Evolutionary conservation across 2,888 invertebrate genomes (phyloP), one percentile per base, ranked within the genome.

Genomic region (Pristionchus mayeri): DNA sequence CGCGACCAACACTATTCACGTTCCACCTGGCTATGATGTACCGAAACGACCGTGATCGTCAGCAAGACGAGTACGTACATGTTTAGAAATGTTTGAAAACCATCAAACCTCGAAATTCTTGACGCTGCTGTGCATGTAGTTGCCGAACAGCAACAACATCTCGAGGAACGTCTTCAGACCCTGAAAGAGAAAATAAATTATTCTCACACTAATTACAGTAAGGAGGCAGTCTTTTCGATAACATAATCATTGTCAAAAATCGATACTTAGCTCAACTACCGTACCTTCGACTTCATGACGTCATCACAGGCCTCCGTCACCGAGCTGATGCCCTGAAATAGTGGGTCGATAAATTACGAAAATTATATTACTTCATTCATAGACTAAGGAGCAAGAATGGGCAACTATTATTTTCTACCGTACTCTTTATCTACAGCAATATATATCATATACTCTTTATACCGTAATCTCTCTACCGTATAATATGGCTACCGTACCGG

Each of bases 91-190:
- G 13, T 18, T 54, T 54, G n/a, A 7, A 27, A 60, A 4, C 2
- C 0, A 13, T n/a, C 76, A 4, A 11, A 81, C 81, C 81, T 89
- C 87, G 85, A 88, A 88, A 67, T 85, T 86, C 0, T 96, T 97
- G 93, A 98, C 97, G 91, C 96, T 96, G 11, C 97, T 96, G 0
- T 98, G 98, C 96, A 99, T 97, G 92, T 96, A 97, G 94, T 99
- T 99, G 4, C 98, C 98, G 34, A 98, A 94, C 18, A 98, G 93
- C 0, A 99, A 94, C 86, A 98, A 95, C 0, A 98, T 94, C 93
- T 98, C 97, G 21, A 99, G 93, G 80, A 99, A 95, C 93, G 95
- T 96, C 0, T 96, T 96, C 93, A 99, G 97, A 92, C 97, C 98
- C 88, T 95, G 95, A 16, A 21, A 67, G 37, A 67, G 13, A 27